Conservation (phyloP, 2,113 vertebrate species). For the Protobothrops flavoviridis region DNA sequence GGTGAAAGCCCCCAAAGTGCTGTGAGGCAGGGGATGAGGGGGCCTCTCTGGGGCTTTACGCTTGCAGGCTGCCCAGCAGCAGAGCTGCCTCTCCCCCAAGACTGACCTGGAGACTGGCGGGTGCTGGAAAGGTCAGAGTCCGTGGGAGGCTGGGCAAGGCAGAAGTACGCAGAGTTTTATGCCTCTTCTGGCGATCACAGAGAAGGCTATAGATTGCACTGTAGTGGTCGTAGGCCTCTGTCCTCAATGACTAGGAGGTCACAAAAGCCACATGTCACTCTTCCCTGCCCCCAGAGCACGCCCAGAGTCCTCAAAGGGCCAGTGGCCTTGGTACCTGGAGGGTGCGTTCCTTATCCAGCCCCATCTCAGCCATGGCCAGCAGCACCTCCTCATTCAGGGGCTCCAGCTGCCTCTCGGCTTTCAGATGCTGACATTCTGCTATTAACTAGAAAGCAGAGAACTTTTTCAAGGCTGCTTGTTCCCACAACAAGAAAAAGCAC, state of each 20-base stretch:
- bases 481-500: background rate
- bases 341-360: slow-evolving; percentile 90
- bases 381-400: slow-evolving; percentile 92
- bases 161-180: slow-evolving; percentile 88
- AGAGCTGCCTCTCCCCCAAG: rapidly evolving
- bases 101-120: slow-evolving; percentile 82
- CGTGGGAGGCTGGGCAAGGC: slow-evolving; percentile 77
- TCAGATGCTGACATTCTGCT: slow-evolving; percentile 91
- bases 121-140: slow-evolving; percentile 80
- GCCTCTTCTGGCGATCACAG: slow-evolving; percentile 91
- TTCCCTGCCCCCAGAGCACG: rapidly evolving
- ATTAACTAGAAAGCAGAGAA: slow-evolving; percentile 79
- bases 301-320: background rate
- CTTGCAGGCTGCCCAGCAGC: background rate
- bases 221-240: slow-evolving; percentile 97
- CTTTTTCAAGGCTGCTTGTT: background rate
- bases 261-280: background rate
- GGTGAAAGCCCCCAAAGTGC: background rate
- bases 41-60: rapidly evolving
- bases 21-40: background rate
- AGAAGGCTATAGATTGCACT: slow-evolving; percentile 98
- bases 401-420: slow-evolving; percentile 87
- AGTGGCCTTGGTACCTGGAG: slow-evolving; percentile 78
- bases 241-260: slow-evolving; percentile 81
- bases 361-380: slow-evolving; percentile 93